Evolutionary conservation across 1,140 invertebrate species (phyloP), one percentile per base, ranked within the genome.

Genomic region (Platorchestia sp.): DNA sequence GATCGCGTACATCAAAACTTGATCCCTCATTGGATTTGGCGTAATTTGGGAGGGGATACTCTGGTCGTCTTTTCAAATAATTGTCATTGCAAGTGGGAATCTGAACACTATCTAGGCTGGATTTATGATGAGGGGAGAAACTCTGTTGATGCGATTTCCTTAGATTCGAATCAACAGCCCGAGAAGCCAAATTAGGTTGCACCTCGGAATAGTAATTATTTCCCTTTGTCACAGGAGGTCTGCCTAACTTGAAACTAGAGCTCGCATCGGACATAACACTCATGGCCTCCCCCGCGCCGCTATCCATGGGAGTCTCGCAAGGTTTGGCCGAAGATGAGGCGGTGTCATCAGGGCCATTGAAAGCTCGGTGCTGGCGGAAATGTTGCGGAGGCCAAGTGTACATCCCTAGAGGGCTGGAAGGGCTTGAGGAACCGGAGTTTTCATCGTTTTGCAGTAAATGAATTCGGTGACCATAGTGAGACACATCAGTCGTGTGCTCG

Each of bases 331-430:
- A 59, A 75, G 87, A 7, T n/a, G 87, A 59, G 45, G 91, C 7
- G 41, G 53, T n/a, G 95, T 95, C 95, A 51, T 96, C 96, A 5
- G 96, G 95, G 45, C 45, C 36, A 43, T 95, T 95, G 87, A 95
- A 95, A 36, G 96, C 45, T 86, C 96, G 95, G 75, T 96, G 96
- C 89, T 96, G 96, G 86, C 96, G 95, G 87, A 96, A 96, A 47
- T 96, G 96, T 91, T 96, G 96, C 3, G 96, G 96, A 40, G 96
- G 96, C 96, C 96, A 96, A 42, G 96, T 96, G 47, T 96, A 96
- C 96, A 96, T 96, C 27, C 96, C 96, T 51, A 96, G 95, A 42
- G 96, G 96, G 93, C 96, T 96, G 19, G 96, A 95, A n/a, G 96
- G 96, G 86, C 95, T 96, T 90, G 96, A 95, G 45, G 0, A 95